Conservation (phyloP, 2,797 vertebrate species). For the Babyrousa celebensis region DNA sequence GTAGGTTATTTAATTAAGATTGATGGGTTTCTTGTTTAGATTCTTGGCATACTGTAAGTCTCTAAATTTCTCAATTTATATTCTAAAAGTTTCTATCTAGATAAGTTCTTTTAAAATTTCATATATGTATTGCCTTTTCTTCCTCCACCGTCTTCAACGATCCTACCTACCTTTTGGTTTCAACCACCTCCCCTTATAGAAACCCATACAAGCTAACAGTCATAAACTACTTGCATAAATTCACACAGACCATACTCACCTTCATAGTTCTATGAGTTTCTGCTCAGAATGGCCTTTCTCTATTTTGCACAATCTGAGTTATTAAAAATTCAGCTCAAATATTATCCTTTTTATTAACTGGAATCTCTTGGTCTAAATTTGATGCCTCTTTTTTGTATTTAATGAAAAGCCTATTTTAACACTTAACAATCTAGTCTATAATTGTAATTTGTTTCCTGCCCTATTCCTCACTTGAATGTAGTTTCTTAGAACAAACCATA, state of each 20-base stretch:
- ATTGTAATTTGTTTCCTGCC: neutral
- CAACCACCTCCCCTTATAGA: neutral
- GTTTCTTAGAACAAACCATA: neutral
- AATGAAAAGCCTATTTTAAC: constrained; percentile 29
- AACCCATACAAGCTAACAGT: neutral
- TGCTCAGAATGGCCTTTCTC: neutral
- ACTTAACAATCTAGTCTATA: neutral
- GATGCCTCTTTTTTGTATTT: neutral
- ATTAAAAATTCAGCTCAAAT: neutral
- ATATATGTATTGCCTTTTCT: neutral
- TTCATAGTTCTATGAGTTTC: neutral
- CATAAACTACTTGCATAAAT: neutral
- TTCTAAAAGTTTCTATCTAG: neutral
- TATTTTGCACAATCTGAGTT: neutral
- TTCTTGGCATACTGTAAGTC: neutral
- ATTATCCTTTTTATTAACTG: neutral
- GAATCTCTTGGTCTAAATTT: neutral
- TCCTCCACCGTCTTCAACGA: neutral
- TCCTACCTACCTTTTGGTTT: neutral
- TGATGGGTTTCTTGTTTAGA: neutral
- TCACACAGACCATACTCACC: neutral
- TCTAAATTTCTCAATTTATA: neutral
- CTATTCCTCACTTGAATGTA: neutral
- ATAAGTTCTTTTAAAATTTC: constrained; percentile 2
- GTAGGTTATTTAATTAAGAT: neutral